Conservation (phyloP, 2,797 vertebrate genomes). For the Crenichthys baileyi region DNA sequence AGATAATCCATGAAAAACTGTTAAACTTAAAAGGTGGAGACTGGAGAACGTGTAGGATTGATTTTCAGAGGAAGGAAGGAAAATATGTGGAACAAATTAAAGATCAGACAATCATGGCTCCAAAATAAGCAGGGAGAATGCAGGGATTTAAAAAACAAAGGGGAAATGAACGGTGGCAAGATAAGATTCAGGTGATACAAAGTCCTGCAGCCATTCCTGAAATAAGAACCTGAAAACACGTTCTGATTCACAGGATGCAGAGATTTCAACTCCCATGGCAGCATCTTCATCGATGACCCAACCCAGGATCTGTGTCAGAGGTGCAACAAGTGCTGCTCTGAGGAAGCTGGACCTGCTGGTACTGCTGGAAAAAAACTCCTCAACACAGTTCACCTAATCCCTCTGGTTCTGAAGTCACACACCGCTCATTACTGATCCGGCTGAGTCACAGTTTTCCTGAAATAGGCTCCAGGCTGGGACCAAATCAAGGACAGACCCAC, state of each 20-base stretch:
- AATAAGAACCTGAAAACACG: slow-evolving; percentile 27
- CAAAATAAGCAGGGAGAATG: background rate
- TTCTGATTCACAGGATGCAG: slow-evolving; percentile 51
- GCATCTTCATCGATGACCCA: background rate
- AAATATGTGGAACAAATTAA: background rate
- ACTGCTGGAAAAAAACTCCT: background rate
- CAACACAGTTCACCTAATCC: background rate
- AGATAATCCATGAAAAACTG: slow-evolving; percentile 54
- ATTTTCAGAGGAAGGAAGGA: slow-evolving; percentile 23
- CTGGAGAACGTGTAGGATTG: slow-evolving; percentile 46
- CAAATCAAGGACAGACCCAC: slow-evolving; percentile 15
- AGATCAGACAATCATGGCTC: slow-evolving; percentile 24
- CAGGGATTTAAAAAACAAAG: slow-evolving; percentile 22
- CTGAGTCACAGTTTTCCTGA: slow-evolving; percentile 28
- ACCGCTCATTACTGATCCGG: background rate
- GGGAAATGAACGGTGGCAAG: slow-evolving; percentile 46
- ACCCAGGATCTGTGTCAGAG: slow-evolving; percentile 8
- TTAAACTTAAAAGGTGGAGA: slow-evolving; percentile 55
- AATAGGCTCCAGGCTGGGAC: slow-evolving; percentile 1
- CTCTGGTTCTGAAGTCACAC: background rate
- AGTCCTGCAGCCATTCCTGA: slow-evolving; percentile 40
- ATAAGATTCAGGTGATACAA: slow-evolving; percentile 43
- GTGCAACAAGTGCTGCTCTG: slow-evolving; percentile 12
- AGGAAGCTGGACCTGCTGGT: background rate
- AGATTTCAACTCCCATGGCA: slow-evolving; percentile 24